Evolutionary conservation across 2,113 vertebrate species (phyloP).

Genomic region (Oostethus manadensis): DNA sequence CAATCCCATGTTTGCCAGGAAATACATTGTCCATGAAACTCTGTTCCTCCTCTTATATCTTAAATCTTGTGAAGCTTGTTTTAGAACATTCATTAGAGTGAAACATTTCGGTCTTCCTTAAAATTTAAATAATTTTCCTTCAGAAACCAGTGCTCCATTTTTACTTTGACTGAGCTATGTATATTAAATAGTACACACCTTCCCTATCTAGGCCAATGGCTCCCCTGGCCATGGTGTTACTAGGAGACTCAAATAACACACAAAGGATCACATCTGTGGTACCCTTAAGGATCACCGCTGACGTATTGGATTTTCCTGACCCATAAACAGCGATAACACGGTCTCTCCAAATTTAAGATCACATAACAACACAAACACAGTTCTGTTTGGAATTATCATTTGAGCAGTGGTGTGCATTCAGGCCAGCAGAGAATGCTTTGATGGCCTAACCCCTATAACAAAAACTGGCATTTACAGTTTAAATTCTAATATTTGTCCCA

Average conservation of each 20-base stretch:
- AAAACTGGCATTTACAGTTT: too few species aligned
- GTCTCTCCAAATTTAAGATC: not conserved
- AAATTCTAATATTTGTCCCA: too few species aligned
- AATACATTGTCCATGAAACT: constrained; percentile 8
- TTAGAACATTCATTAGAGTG: constrained; percentile 44
- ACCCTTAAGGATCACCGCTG: not conserved
- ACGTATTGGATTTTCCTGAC: not conserved
- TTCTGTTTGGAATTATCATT: too few species aligned
- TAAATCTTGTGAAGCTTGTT: constrained; percentile 25
- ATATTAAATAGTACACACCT: constrained; percentile 49
- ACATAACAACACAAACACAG: not conserved
- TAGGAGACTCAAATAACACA: constrained; percentile 21
- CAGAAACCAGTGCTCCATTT: constrained; percentile 58
- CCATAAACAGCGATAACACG: not conserved
- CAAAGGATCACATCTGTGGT: constrained; percentile 15
- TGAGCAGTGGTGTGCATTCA: too few species aligned
- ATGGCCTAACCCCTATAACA: too few species aligned
- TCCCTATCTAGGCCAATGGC: constrained; percentile 61
- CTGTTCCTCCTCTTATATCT: not conserved
- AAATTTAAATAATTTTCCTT: constrained; percentile 51
- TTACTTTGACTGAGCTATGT: constrained; percentile 53
- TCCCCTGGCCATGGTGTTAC: constrained; percentile 35
- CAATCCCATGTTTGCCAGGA: not conserved
- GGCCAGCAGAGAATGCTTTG: too few species aligned
- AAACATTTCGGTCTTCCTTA: constrained; percentile 56